Base-by-base conservation (phyloP, 2,888 invertebrate species). In the Melanchra persicariae region DNA sequence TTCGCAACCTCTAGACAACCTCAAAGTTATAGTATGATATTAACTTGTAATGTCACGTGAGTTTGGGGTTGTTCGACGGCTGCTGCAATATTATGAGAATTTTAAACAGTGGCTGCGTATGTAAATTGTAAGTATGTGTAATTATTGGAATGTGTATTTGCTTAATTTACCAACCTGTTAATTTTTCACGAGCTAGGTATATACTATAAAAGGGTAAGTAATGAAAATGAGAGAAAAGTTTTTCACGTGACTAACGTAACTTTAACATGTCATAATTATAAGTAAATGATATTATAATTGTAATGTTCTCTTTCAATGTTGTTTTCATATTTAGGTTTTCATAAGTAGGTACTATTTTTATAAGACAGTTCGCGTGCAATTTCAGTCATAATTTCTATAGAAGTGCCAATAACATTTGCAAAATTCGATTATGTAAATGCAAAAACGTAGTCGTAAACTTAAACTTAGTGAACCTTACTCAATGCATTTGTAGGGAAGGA, bases 1-100 rank as follows among this genome's bases (percentile, higher is more conserved):
- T 51, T 61, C 37, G 17, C 67, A 67, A 58, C 77, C 74, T 80
- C 71, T 74, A 84, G 81, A 82, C 82, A 82, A 74, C 71, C 74
- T 71, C 61, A 17, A 60, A 47, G 45, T 60, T 63, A 7, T 52
- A 40, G n/a, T 26, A n/a, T 62, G 40, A 51, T 47, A 79, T 77
- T 22, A 74, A 74, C 60, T 52, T 68, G 47, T 64, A 62, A 52
- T 37, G 52, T 63, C 24, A 57, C 60, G 40, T 54, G 51, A 51
- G 37, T 26, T 60, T 57, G n/a, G 15, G 12, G 12, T 60, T 72
- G 24, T 79, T 61, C 22, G 24, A 52, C n/a, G 26, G 1, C 49
- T 55, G 59, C 24, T 59, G 34, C 43, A 37, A 47, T 58, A 10
- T 59, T n/a, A 26, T 7, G 10, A 45, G 37, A 49, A 45, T n/a